Base-by-base conservation (phyloP, 2,113 vertebrate genomes). In the Malurus cyaneus region DNA sequence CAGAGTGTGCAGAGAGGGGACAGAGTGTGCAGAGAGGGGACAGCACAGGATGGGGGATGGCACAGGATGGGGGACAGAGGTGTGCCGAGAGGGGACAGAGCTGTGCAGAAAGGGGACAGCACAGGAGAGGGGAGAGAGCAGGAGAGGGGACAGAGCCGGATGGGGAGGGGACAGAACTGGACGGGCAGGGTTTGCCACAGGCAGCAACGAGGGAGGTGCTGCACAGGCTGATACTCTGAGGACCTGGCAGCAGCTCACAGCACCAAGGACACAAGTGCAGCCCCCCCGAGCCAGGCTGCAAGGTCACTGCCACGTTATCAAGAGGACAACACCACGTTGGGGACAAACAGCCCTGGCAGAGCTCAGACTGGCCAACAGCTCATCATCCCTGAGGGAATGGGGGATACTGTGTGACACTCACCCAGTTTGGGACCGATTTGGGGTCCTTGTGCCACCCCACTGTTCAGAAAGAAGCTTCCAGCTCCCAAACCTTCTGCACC, bases 341-440 rank as follows among this genome's bases (percentile, higher is more conserved):
- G 11, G 24, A 32, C 36, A 60, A 36, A n/a, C 5, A 8, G 34
- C 25, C 31, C 32, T 3, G 9, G 6, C 1, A 20, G 32, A 2
- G 39, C 28, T 25, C 1, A 5, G 4, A 0, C 5, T 23, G 9
- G 1, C 5, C 59, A 2, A 2, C 25, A 23, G 3, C 1, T 6
- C 59, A 2, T 2, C 69, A 5, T 3, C 49, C 49, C 26, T 0
- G 9, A 2, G 3, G 5, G 5, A 18, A 3, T 26, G 7, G 9
- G 24, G 36, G 26, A 3, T 8, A 44, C 44, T 29, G 12, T 1
- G 18, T 0, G 29, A 42, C 7, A 25, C 18, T 19, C 9, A 0
- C 24, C 13, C 52, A 1, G 1, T 0, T 0, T 0, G 3, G 29
- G n/a, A 12, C 13, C 52, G 1, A 1, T 0, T 0, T 0, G 3